Conservation (phyloP, 2,888 invertebrate genomes). For the Argyra leucocephala region DNA sequence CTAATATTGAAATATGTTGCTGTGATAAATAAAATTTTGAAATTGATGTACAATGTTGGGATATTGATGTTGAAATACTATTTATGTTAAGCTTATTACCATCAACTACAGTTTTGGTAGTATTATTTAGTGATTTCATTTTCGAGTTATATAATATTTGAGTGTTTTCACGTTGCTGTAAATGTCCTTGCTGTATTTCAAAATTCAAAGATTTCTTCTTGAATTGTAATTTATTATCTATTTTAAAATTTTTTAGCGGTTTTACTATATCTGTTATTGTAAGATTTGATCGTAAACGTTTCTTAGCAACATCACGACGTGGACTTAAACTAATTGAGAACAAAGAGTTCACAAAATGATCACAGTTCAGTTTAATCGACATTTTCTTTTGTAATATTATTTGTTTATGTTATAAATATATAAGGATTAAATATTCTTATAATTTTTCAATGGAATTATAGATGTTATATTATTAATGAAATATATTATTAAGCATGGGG, state of each 20-base stretch:
- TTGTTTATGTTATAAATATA: no score
- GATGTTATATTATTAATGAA: no score
- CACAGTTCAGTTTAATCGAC: conserved; percentile 26
- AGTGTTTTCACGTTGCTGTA: neutral
- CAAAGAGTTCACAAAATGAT: conserved; percentile 14
- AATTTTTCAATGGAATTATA: no score
- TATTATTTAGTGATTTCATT: neutral
- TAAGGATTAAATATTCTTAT: no score
- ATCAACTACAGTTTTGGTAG: conserved; percentile 16
- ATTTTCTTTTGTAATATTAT: conserved; percentile 21
- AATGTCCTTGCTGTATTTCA: neutral
- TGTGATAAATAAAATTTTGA: no score
- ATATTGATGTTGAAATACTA: no score
- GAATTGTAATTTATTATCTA: conserved; percentile 9
- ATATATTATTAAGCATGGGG: no score
- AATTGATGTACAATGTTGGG: no score
- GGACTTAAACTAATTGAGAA: conserved; percentile 25
- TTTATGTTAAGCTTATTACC: no score
- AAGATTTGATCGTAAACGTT: conserved; percentile 21
- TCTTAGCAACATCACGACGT: conserved; percentile 24
- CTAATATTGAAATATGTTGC: neutral
- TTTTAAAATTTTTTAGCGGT: no score
- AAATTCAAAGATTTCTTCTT: no score
- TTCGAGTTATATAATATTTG: neutral
- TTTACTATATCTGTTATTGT: neutral